Evolutionary conservation across 2,113 vertebrate species (phyloP).

Genomic region (Otolemur garnettii): DNA sequence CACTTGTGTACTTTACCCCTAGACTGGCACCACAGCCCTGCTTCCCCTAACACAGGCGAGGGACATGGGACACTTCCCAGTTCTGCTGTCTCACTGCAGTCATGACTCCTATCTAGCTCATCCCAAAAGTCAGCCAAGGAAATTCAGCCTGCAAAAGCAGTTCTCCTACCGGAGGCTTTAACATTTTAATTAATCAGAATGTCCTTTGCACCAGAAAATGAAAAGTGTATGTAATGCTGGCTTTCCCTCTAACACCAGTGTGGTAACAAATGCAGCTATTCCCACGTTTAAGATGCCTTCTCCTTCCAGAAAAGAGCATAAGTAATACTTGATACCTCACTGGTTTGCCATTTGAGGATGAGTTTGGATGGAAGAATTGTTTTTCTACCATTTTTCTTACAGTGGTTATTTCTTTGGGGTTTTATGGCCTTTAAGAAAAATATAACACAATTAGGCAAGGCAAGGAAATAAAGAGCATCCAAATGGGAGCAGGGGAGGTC

Average conservation of each 20-base stretch:
- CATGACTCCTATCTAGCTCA: not conserved
- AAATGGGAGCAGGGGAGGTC: no score
- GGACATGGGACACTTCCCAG: not conserved
- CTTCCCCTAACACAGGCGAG: not conserved
- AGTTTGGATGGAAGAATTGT: not conserved
- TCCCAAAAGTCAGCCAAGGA: not conserved
- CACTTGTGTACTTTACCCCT: not conserved
- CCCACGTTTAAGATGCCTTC: not conserved
- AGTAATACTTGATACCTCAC: not conserved
- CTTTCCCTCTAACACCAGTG: not conserved
- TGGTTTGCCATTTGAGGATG: not conserved
- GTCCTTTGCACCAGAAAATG: not conserved
- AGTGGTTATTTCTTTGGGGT: not conserved
- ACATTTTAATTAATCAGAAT: conserved; percentile 21
- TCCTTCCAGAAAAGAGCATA: not conserved
- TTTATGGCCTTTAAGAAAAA: not conserved
- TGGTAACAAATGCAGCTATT: not conserved
- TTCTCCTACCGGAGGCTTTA: not conserved
- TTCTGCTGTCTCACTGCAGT: not conserved
- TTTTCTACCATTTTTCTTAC: not conserved
- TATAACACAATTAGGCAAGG: not conserved
- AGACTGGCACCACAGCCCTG: no score
- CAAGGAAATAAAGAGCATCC: no score
- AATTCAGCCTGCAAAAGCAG: not conserved
- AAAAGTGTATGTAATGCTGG: not conserved